A percentile compares a stretch with the other conserved stretches of the same genome.
Conservation (phyloP, 2,113 vertebrate genomes). For the Nibea coibor region DNA sequence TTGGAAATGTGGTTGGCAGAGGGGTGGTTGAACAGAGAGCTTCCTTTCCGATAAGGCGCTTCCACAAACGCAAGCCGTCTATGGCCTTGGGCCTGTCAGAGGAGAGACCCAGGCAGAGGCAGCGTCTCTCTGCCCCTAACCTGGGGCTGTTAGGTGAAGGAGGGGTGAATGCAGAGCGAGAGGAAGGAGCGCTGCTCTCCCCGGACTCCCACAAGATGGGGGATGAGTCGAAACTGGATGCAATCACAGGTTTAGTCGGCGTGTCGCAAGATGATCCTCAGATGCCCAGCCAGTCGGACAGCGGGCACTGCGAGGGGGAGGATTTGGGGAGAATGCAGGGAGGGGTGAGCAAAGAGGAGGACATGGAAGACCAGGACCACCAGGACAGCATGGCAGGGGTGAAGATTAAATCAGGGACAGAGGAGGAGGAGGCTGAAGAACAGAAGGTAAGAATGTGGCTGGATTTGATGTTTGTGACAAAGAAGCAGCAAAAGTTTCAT, state of each 20-base stretch:
- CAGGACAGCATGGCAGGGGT: conserved; percentile 77
- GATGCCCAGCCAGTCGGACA: conserved; percentile 95
- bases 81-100: conserved; percentile 83
- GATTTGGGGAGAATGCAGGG: conserved; percentile 65
- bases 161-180: conserved; percentile 55
- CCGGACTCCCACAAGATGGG: conserved; percentile 93
- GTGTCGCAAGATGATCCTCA: conserved; percentile 92
- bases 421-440: conserved; percentile 81
- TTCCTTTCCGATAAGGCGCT: conserved; percentile 89
- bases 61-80: conserved; percentile 94
- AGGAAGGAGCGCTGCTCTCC: conserved; percentile 86
- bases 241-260: conserved; percentile 59
- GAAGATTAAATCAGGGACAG: conserved; percentile 79
- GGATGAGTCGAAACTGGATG: conserved; percentile 87
- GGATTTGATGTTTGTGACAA: not conserved
- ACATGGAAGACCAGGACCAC: conserved; percentile 77
- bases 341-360: conserved; percentile 81
- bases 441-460: conserved; percentile 79
- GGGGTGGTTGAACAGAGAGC: conserved; percentile 87
- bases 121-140: conserved; percentile 84
- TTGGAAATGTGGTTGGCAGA: conserved; percentile 43
- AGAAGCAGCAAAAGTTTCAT: not conserved
- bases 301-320: conserved; percentile 77
- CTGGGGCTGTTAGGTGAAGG: conserved; percentile 83
- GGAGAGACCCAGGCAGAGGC: conserved; percentile 89